phyloP scores from a whole-genome alignment of 2,113 vertebrate species.

The Megaceryle torquata region DNA sequence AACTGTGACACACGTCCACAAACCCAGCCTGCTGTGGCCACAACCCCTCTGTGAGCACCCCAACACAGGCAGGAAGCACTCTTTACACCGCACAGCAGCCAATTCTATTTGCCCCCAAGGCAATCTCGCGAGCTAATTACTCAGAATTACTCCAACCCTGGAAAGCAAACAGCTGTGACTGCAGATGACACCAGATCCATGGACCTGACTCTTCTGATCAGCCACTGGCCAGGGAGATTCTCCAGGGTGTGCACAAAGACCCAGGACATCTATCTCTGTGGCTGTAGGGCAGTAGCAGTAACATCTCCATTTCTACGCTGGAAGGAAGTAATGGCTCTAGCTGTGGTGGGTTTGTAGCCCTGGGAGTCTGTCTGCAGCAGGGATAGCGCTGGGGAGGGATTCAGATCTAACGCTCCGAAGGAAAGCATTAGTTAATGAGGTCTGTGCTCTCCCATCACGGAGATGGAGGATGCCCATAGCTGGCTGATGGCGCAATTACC shows the following conservation, averaged over 20 bases:
- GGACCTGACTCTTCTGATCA: not conserved
- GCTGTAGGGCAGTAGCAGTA: not conserved
- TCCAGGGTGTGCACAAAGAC: not conserved
- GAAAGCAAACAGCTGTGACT: not conserved
- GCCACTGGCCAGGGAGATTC: not conserved
- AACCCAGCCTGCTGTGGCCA: not conserved
- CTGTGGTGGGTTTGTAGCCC: not conserved
- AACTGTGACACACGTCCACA: not conserved
- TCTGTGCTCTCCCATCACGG: not conserved
- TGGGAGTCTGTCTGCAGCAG: not conserved
- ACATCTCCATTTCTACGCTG: not conserved
- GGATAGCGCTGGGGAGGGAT: not conserved
- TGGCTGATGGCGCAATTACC: fast-evolving
- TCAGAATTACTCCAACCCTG: not conserved
- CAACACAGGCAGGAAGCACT: not conserved
- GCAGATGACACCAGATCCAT: not conserved
- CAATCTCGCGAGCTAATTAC: not conserved
- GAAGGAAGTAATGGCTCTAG: not conserved
- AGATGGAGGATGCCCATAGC: not conserved
- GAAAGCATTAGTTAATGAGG: not conserved
- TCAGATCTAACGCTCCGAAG: not conserved
- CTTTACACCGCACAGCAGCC: not conserved
- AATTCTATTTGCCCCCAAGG: not conserved
- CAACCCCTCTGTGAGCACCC: not conserved
- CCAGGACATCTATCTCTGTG: not conserved